Percentiles rank a stretch among this genome's conserved stretches.
phyloP scores from a whole-genome alignment of 2,797 vertebrate species.

The Chelmon rostratus region DNA sequence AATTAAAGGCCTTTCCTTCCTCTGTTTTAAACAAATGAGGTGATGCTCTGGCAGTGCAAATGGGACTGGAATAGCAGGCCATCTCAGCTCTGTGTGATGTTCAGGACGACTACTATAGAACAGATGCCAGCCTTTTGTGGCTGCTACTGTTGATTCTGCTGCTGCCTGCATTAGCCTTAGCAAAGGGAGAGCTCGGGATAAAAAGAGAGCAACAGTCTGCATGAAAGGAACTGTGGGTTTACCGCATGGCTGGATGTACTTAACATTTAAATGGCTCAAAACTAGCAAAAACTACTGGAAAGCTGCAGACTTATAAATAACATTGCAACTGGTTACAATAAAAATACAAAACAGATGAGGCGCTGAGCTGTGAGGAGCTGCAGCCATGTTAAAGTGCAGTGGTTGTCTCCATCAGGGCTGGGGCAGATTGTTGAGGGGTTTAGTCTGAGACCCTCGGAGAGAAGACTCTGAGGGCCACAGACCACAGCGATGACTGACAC shows the following conservation, averaged over 20 bases:
- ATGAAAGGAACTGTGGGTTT: constrained; percentile 90
- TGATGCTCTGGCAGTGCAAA: constrained; percentile 69
- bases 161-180: constrained; percentile 83
- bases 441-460: constrained; percentile 68
- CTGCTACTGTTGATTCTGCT: constrained; percentile 83
- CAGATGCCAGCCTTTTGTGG: constrained; percentile 80
- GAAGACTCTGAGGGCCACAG: constrained; percentile 64
- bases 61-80: constrained; percentile 59
- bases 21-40: constrained; percentile 76
- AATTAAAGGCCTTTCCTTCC: constrained; percentile 67
- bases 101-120: constrained; percentile 63
- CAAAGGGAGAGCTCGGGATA: constrained; percentile 79
- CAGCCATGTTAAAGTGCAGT: constrained; percentile 73
- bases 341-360: constrained; percentile 95
- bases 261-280: constrained; percentile 94
- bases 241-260: constrained; percentile 95
- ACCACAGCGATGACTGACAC: constrained; percentile 78
- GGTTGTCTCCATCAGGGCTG: constrained; percentile 75
- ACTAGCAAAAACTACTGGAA: constrained; percentile 91
- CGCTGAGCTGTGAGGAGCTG: constrained; percentile 72
- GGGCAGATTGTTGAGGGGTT: constrained; percentile 71
- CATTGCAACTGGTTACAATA: constrained; percentile 91
- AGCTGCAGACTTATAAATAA: constrained; percentile 97
- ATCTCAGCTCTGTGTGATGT: constrained; percentile 68
- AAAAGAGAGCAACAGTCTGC: constrained; percentile 89